Conservation (phyloP, 2,113 vertebrate genomes). For the Ginglymostoma cirratum region DNA sequence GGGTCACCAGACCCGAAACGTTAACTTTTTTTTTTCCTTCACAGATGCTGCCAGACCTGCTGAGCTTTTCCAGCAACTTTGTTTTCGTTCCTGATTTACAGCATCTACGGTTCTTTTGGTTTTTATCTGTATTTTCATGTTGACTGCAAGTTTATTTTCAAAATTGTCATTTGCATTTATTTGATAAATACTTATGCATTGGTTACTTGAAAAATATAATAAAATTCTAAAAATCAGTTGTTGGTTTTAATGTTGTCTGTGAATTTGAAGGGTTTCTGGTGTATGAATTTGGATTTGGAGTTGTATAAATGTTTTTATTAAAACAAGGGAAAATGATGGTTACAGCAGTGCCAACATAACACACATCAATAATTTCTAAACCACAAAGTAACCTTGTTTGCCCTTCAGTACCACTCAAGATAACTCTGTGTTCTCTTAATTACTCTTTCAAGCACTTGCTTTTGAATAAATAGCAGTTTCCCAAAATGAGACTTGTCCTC, state of each 20-base stretch:
- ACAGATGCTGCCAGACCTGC: no score
- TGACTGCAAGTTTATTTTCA: not conserved
- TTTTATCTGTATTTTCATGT: not conserved
- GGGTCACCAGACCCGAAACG: no score
- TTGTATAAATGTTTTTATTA: not conserved
- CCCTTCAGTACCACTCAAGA: not conserved
- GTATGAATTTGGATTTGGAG: not conserved
- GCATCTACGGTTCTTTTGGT: no score
- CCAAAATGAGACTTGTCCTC: not conserved
- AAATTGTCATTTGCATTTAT: not conserved
- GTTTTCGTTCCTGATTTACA: no score
- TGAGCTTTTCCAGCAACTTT: no score
- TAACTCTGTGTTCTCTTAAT: not conserved
- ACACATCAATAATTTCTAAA: not conserved
- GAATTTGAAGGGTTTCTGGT: not conserved
- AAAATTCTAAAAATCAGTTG: not conserved
- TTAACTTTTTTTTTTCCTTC: no score
- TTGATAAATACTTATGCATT: not conserved
- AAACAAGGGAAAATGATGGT: not conserved
- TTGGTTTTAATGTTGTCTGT: not conserved
- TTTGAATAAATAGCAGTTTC: not conserved
- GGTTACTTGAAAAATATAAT: not conserved
- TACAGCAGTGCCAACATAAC: not conserved
- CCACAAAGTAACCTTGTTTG: not conserved
- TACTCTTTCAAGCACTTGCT: not conserved